Evolutionary conservation across 2,113 vertebrate genomes (phyloP), one percentile per base, ranked within the genome.

Genomic region (Glaucomys volans): DNA sequence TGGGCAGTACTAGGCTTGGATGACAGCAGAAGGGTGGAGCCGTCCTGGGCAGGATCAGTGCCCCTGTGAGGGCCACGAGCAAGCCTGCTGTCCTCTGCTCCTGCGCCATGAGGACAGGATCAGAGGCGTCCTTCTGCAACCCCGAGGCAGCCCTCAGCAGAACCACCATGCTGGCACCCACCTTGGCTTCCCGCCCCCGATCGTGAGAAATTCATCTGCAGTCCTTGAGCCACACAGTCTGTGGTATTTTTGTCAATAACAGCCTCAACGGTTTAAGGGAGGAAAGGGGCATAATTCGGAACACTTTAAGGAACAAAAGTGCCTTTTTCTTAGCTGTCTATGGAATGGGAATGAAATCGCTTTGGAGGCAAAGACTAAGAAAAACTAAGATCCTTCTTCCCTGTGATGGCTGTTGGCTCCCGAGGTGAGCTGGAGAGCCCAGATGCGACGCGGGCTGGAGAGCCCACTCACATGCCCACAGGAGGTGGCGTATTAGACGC

Each of bases 331-430:
- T 93, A 40, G 24, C 80, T 74, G 54, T 67, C 54, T 79, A 52
- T 40, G 42, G n/a, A 67, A n/a, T 62, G 79, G 62, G 95, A 90
- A 94, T 79, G 69, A 90, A 82, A 67, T 11, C 22, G 40, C 67
- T 62, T 84, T 42, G 17, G 18, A 59, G 72, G 7, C 57, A 44
- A 62, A 4, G 30, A 71, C 62, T 54, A 76, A 67, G 42, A 67
- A 12, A 64, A 83, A 90, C n/a, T 76, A 74, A 66, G 44, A 1
- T 42, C 77, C 66, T 66, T 71, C 62, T 77, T 64, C 72, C 54
- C 13, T 75, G 57, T 77, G 52, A 30, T 62, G 47, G 81, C 30
- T 16, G 88, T 17, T 42, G 50, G 75, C 50, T 84, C 32, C 59
- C 32, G 20, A 12, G 11, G 18, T 80, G 47, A 6, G 35, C 40